Evolutionary conservation across 2,113 vertebrate species (phyloP).

Genomic region (Grammatotria lemairii): DNA sequence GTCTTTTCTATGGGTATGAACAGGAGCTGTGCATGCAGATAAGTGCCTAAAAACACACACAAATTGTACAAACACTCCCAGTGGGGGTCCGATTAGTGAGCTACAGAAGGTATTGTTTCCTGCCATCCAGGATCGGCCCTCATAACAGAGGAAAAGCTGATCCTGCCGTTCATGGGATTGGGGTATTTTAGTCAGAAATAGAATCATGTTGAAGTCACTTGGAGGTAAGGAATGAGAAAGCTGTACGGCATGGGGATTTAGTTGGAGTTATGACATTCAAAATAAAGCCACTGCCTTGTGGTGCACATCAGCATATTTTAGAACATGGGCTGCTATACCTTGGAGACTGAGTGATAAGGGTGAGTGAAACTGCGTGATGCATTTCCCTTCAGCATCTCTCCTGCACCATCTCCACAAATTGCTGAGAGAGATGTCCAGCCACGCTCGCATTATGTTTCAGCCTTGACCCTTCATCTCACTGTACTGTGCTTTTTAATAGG

Average conservation of each 20-base stretch:
- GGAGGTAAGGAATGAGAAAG: neutral
- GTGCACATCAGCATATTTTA: neutral
- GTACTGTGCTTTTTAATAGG: conserved; percentile 10
- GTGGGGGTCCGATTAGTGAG: conserved; percentile 38
- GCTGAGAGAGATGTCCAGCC: conserved; percentile 8
- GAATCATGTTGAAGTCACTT: neutral
- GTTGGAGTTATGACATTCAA: neutral
- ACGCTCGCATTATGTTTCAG: neutral
- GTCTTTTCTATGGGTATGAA: conserved; percentile 4
- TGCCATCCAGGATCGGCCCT: conserved; percentile 24
- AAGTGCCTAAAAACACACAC: conserved; percentile 27
- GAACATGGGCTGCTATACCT: neutral
- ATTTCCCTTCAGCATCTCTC: neutral
- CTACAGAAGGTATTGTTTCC: conserved; percentile 49
- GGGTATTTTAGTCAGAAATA: conserved; percentile 28
- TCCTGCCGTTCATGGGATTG: conserved; percentile 26
- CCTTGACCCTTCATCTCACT: conserved; percentile 16
- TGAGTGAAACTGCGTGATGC: neutral
- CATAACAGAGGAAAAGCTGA: conserved; percentile 38
- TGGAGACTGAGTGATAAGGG: neutral
- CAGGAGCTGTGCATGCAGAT: conserved; percentile 35
- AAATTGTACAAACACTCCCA: conserved; percentile 5
- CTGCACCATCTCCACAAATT: neutral
- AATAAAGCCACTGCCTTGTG: neutral
- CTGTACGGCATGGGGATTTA: neutral